A percentile compares a stretch with the other conserved stretches of the same genome.
phyloP scores from a whole-genome alignment of 2,888 invertebrate genomes.

The Hybos culiciformis region DNA sequence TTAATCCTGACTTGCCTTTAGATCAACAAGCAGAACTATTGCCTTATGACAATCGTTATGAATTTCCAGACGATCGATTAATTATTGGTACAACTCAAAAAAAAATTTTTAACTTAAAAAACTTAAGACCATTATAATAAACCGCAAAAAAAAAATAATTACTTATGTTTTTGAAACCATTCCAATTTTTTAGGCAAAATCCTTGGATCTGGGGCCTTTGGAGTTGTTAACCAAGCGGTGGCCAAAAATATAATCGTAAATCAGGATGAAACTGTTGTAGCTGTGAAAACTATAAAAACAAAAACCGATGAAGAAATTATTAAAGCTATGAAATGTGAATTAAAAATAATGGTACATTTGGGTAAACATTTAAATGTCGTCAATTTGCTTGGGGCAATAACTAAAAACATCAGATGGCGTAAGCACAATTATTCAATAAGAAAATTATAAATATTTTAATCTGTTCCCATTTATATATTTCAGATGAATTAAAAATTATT shows the following conservation, averaged over 20 bases:
- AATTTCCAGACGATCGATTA: conserved; percentile 77
- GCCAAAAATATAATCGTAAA: conserved; percentile 61
- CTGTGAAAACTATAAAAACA: conserved; percentile 83
- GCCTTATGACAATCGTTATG: conserved; percentile 80
- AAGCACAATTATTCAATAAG: conserved; percentile 23
- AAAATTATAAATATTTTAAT: background rate
- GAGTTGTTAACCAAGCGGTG: conserved; percentile 74
- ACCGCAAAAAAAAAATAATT: background rate
- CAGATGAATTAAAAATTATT: conserved; percentile 49
- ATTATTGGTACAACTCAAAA: conserved; percentile 21
- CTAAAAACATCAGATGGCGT: conserved; percentile 73
- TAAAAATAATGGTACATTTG: conserved; percentile 85
- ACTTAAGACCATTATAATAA: background rate
- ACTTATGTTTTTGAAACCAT: background rate
- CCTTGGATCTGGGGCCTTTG: conserved; percentile 81
- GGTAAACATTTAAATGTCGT: conserved; percentile 85
- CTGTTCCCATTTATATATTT: background rate
- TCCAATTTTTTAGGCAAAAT: conserved; percentile 47
- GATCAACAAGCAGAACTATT: background rate
- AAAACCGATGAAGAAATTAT: conserved; percentile 51
- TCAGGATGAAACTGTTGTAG: conserved; percentile 60
- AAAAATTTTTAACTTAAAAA: background rate
- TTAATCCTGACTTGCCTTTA: background rate
- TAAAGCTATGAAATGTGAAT: conserved; percentile 72
- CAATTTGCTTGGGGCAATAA: conserved; percentile 80